Evolutionary conservation across 1,140 invertebrate species (phyloP).

Genomic region (Pachyrhynchus sulphureomaculatus): DNA sequence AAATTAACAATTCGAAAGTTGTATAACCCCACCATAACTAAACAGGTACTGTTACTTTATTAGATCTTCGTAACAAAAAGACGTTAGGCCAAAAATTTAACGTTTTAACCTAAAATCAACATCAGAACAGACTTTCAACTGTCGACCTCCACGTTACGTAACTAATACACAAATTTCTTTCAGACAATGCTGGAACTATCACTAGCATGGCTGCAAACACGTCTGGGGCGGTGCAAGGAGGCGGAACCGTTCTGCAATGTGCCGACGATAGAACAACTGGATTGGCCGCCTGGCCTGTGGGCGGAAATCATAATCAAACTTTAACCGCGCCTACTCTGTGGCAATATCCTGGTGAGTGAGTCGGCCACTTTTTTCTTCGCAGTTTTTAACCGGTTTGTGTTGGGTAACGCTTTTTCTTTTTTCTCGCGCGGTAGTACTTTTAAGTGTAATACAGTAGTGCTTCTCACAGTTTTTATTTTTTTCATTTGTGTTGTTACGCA

Average conservation of each 20-base stretch:
- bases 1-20: too few species aligned
- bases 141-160: constrained; percentile 11
- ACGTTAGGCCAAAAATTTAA: too few species aligned
- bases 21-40: too few species aligned
- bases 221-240: constrained; percentile 54
- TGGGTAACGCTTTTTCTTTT: constrained; percentile 24
- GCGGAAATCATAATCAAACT: constrained; percentile 53
- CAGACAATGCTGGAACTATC: constrained; percentile 27
- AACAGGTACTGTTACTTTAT: too few species aligned
- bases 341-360: constrained; percentile 70
- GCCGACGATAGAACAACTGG: constrained; percentile 54
- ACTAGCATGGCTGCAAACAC: constrained; percentile 51
- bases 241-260: constrained; percentile 55
- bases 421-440: constrained; percentile 18
- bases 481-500: not conserved
- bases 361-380: constrained; percentile 27
- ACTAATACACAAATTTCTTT: constrained; percentile 25
- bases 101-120: not conserved
- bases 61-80: too few species aligned
- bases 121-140: not conserved
- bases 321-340: constrained; percentile 64
- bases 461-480: not conserved
- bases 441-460: constrained; percentile 20
- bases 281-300: constrained; percentile 54
- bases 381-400: constrained; percentile 50